Percentiles rank a stretch among this genome's conserved stretches.
Evolutionary conservation across 2,888 invertebrate species (phyloP).

Genomic region (Lepidochitona cinerea): DNA sequence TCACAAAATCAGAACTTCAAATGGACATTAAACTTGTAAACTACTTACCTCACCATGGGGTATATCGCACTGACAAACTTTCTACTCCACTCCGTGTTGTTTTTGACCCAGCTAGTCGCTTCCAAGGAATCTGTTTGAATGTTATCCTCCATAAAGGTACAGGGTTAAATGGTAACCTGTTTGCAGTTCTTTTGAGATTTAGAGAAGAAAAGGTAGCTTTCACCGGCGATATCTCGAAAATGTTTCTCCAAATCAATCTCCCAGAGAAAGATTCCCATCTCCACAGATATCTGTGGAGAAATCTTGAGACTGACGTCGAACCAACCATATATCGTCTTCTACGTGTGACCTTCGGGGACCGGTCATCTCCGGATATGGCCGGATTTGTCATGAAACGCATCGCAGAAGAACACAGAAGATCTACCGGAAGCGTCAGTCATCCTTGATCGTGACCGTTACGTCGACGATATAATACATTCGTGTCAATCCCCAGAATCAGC

Average conservation of each 20-base stretch:
- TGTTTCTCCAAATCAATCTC: not conserved
- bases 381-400: not conserved
- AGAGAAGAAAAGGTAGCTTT: not conserved
- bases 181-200: no score
- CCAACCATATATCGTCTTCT: constrained; percentile 10
- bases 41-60: not conserved
- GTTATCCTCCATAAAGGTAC: not conserved
- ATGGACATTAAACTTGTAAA: not conserved
- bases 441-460: not conserved
- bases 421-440: not conserved
- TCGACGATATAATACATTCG: not conserved
- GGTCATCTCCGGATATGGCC: constrained; percentile 4
- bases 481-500: not conserved
- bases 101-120: not conserved
- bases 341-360: not conserved
- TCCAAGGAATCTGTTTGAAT: not conserved
- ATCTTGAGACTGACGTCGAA: constrained; percentile 4
- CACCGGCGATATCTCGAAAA: not conserved
- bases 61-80: not conserved
- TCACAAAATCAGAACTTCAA: no score
- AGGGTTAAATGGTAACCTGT: no score
- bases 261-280: not conserved
- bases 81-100: not conserved
- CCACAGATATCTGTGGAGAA: constrained; percentile 13
- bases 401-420: not conserved